A percentile compares a stretch with the other conserved stretches of the same genome.
Evolutionary conservation across 2,113 vertebrate genomes (phyloP).

Genomic region (Heloderma charlesbogerti): DNA sequence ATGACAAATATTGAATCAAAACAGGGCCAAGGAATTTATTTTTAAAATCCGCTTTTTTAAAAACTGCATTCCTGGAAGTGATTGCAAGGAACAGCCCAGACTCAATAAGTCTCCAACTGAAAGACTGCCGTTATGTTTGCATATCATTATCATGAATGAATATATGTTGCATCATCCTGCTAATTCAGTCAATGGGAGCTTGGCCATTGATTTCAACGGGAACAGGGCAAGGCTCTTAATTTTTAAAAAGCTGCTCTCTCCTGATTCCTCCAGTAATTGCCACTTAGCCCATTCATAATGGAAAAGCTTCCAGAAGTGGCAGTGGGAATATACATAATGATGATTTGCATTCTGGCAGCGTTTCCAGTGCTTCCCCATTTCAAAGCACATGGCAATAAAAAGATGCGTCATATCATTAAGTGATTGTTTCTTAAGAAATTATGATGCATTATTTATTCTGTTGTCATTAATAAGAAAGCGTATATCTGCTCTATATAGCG

Average conservation of each 20-base stretch:
- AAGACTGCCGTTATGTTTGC: not conserved
- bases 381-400: slow-evolving; percentile 15
- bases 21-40: not conserved
- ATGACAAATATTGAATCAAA: not conserved
- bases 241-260: slow-evolving; percentile 11
- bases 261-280: slow-evolving; percentile 25
- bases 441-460: not conserved
- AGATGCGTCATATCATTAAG: not conserved
- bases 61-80: not conserved
- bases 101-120: not conserved
- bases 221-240: not conserved
- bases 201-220: slow-evolving; percentile 9
- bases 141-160: slow-evolving; percentile 4
- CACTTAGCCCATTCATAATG: slow-evolving; percentile 36
- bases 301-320: not conserved
- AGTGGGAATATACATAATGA: slow-evolving; percentile 1
- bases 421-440: slow-evolving; percentile 26
- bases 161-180: not conserved
- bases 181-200: not conserved
- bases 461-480: not conserved
- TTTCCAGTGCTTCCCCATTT: slow-evolving; percentile 7
- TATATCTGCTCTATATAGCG: not conserved
- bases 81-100: not conserved
- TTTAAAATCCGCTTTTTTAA: no score
- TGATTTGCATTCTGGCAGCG: slow-evolving; percentile 10